Base-by-base conservation (phyloP, 2,113 vertebrate genomes). In the Megaptera novaeangliae region DNA sequence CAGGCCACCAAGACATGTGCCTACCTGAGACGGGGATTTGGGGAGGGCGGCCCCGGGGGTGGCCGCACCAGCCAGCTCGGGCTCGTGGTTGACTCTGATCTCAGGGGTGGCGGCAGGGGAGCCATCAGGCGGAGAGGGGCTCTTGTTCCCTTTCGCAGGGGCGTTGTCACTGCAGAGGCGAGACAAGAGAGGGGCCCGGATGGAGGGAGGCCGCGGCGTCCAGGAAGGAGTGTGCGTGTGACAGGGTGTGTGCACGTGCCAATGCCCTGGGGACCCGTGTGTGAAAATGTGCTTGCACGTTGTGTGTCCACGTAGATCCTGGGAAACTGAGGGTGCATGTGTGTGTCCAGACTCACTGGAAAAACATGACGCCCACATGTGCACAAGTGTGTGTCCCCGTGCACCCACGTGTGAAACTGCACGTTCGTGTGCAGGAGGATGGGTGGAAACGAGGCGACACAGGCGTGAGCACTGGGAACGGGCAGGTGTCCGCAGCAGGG, bases 11-110 rank as follows among this genome's bases (percentile, higher is more conserved):
- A 77, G 68, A 31, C 23, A 2, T 2, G 64, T 31, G 94, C 94
- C 98, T 99, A 99, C 99, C 99, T 99, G 99, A 98, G 99, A 99
- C 0, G 99, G 99, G 96, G 99, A 99, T 98, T 99, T 99, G 90
- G 99, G 99, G 97, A 99, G 99, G 92, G 99, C 97, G 77, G 99
- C 99, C 98, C 98, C 99, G 25, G 99, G 99, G 2, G 99, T 41
- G 93, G 98, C 98, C 85, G 97, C 93, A 25, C 98, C 72, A 97
- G 99, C 98, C 2, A 98, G 98, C 52, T 99, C 99, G 18, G 98
- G 98, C 66, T 99, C 99, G 34, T 99, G 99, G 98, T 99, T 99
- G 96, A 99, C 98, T 98, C 99, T 99, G 95, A 96, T 98, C 98
- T 99, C 98, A 0, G 99, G 98, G 92, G 98, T 98, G 90, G 98